Conservation (phyloP, 2,113 vertebrate species). For the Calidris pygmaea region DNA sequence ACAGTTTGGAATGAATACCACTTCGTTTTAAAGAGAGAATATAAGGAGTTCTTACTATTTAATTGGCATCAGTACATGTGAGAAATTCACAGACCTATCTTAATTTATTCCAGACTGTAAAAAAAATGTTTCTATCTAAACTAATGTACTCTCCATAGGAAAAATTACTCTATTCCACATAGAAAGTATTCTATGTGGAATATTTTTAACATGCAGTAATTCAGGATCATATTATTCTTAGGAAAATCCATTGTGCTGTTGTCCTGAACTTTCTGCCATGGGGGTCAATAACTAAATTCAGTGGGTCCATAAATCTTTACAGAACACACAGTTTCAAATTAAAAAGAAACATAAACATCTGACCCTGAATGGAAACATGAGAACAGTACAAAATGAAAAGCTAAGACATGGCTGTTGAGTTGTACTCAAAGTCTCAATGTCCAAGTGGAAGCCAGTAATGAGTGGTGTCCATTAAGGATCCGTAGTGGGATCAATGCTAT, state of each 20-base stretch:
- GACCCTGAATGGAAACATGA: background rate
- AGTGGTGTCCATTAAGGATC: background rate
- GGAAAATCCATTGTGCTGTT: background rate
- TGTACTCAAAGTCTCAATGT: background rate
- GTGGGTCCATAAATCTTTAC: background rate
- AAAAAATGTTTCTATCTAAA: background rate
- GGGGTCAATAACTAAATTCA: background rate
- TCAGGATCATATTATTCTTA: background rate
- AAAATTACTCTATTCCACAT: background rate
- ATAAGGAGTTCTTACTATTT: background rate
- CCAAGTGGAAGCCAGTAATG: background rate
- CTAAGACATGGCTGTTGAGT: background rate
- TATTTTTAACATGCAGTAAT: constrained; percentile 16
- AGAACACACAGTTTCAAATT: background rate
- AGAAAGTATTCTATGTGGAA: background rate
- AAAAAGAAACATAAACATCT: background rate
- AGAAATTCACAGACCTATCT: background rate
- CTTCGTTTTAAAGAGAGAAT: background rate
- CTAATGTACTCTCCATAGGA: background rate
- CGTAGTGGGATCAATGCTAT: background rate
- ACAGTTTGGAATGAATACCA: background rate
- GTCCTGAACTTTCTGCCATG: background rate
- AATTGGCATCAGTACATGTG: background rate
- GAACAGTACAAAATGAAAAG: background rate
- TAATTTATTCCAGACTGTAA: background rate